Evolutionary conservation across 2,797 vertebrate genomes (phyloP), one percentile per base, ranked within the genome.

Genomic region (Enteromius trimaculatus): DNA sequence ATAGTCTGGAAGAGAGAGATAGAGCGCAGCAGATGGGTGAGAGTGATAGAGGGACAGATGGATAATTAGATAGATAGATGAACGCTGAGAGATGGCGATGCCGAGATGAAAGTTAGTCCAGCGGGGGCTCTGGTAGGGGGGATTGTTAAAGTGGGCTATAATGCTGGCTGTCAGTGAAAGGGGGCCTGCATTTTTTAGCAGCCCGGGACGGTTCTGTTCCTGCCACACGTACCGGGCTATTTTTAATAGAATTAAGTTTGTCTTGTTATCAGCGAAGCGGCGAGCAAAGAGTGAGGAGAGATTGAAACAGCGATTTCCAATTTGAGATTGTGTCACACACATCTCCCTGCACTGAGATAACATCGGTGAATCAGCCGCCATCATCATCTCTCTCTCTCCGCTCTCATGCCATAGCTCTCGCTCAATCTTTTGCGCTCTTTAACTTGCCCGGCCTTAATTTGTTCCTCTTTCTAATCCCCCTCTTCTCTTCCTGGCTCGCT

Each of bases 281-380:
- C 47, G 90, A 90, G 91, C 91, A 87, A 86, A 1, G 92, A 94
- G 94, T 93, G 93, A 92, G 89, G 92, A 87, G 90, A 95, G 94
- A 95, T 95, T 92, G 94, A 94, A 94, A 93, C 94, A 93, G 92
- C 90, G 94, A 95, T 95, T 95, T 95, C 92, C 94, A 95, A 94
- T 95, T 95, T 94, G 90, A 94, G 94, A 95, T 95, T 93, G 94
- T 95, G 95, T 95, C 93, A 93, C 94, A 93, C 92, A 89, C 93
- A 90, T 94, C 93, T 93, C 90, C 89, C 88, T 87, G 85, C 74
- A 87, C 92, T 70, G 87, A 88, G 94, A 95, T 94, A 95, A 90
- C 90, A 94, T 95, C 93, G n/a, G 80, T 84, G 85, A 90, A 93
- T 93, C 93, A 89, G 82, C 83, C 83, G 44, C 90, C 92, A 89